Conservation (phyloP, 2,113 vertebrate species). For the Arenaria interpres region DNA sequence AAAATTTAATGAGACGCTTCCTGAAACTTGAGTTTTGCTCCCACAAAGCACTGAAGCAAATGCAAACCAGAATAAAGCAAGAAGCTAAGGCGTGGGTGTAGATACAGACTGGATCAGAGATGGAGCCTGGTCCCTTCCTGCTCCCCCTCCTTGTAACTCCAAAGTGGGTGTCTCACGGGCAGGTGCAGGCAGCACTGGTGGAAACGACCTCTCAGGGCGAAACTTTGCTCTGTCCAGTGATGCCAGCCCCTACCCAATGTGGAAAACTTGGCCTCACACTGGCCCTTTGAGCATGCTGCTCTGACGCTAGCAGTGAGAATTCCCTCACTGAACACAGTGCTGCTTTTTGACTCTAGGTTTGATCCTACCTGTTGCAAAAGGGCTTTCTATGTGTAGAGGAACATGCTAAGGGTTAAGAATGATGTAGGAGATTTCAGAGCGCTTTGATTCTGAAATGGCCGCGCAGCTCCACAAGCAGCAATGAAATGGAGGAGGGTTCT, state of each 20-base stretch:
- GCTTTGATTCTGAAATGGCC: neutral
- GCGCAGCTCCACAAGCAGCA: fast-evolving
- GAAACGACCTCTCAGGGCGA: neutral
- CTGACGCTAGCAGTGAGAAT: neutral
- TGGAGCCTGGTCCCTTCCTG: neutral
- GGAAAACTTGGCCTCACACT: neutral
- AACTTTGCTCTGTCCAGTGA: neutral
- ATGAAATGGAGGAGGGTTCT: neutral
- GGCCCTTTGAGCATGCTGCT: neutral
- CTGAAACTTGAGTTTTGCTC: constrained; percentile 46
- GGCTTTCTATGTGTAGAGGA: neutral
- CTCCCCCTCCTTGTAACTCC: neutral
- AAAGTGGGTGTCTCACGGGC: neutral
- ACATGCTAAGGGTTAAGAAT: neutral
- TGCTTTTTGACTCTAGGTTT: neutral
- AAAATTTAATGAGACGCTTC: constrained; percentile 45
- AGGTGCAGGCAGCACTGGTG: neutral
- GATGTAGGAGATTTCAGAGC: neutral
- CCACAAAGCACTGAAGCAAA: neutral
- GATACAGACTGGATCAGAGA: fast-evolving
- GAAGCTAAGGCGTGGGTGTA: neutral
- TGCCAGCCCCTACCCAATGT: neutral
- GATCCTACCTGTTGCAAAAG: neutral
- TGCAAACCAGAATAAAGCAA: neutral
- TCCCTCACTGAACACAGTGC: neutral